Conservation (phyloP, 2,888 invertebrate genomes). For the Cheilosia scutellata region DNA sequence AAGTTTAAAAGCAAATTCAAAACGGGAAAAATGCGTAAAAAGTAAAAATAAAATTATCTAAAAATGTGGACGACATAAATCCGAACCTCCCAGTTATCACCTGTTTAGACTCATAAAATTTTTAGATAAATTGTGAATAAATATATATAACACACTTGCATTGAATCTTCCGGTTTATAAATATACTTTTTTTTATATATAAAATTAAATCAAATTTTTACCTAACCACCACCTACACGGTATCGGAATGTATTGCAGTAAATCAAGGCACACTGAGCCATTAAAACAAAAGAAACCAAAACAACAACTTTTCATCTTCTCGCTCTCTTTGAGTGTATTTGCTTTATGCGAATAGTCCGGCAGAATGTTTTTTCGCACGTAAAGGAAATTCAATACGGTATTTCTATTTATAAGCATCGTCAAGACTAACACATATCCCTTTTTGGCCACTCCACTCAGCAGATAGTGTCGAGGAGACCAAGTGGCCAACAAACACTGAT, state of each 20-base stretch:
- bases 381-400: conserved; percentile 73
- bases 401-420: conserved; percentile 73
- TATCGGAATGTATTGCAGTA: conserved; percentile 58
- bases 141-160: conserved; percentile 5
- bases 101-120: not conserved
- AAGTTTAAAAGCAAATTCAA: not conserved
- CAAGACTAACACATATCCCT: conserved; percentile 77
- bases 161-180: conserved; percentile 36
- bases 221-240: conserved; percentile 53
- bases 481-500: conserved; percentile 72
- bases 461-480: conserved; percentile 74
- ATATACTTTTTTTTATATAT: conserved; percentile 26
- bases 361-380: conserved; percentile 68
- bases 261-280: conserved; percentile 65
- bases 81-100: not conserved
- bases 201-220: conserved; percentile 29
- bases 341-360: conserved; percentile 24
- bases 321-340: conserved; percentile 3
- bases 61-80: not conserved
- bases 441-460: conserved; percentile 77
- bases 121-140: conserved; percentile 11
- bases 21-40: not conserved
- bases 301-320: conserved; percentile 13
- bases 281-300: conserved; percentile 42
- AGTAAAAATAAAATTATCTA: not conserved